Base-by-base conservation (phyloP, 2,113 vertebrate genomes). In the Rhipidura dahli region DNA sequence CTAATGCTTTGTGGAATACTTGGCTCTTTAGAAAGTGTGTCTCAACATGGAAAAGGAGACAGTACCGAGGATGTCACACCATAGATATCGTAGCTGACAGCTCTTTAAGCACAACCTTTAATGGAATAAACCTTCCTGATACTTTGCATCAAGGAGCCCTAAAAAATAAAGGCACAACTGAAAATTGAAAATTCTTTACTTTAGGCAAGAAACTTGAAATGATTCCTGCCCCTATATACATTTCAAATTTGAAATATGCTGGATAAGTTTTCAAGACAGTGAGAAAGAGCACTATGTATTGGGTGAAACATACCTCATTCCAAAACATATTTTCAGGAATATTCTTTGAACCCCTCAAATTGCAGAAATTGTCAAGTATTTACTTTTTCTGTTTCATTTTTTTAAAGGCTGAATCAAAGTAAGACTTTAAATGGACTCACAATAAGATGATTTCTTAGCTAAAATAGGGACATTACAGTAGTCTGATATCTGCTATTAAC, bases 201-300 rank as follows among this genome's bases (percentile, higher is more conserved):
- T 73, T 0, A 54, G 16, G 13, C 27, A 30, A 18, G 9, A 14
- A 53, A 91, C 18, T 33, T 22, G 23, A 83, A 57, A 42, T 2
- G 0, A 81, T 14, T 54, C 57, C 22, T 91, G 39, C 3, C 4
- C 28, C 17, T 51, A 15, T 2, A 28, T 3, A 45, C 1, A 10
- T 33, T 19, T 40, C 33, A 91, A 91, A 59, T 18, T 21, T 49
- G n/a, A 91, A 91, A 59, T 18, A 28, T 4, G 15, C 27, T 54
- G 31, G 26, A 45, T 3, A 83, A 42, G 17, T 33, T 70, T 57
- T 40, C n/a, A 49, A 51, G 31, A 42, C 11, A 33, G 19, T 11
- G 33, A 71, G 64, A 70, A 28, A 31, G 39, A 57, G 5, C 8
- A 31, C 19, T 60, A 14, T 6, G 39, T 15, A 57, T 10, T n/a